These are phyloP conservation scores for Syngnathus rostellatus DNA, from an alignment of 2,797 vertebrate species.

Conservation along the genomic window DNA sequence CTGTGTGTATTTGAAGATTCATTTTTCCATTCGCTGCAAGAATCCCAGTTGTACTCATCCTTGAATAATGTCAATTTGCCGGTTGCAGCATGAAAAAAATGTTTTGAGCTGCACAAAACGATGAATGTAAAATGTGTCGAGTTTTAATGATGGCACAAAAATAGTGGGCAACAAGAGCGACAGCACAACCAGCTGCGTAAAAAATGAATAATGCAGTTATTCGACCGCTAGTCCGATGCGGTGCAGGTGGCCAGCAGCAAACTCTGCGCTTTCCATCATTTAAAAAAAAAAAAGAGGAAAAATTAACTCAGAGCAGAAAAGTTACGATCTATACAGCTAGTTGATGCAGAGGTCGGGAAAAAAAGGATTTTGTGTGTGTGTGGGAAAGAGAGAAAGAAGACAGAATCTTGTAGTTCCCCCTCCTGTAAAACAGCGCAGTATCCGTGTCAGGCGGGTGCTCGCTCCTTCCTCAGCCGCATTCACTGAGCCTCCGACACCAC, in stretches of 20 bases:
- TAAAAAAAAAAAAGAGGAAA: neutral
- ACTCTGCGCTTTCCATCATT: constrained; percentile 29
- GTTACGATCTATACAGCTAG: constrained; percentile 9
- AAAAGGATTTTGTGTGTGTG: too few species aligned
- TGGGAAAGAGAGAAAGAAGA: too few species aligned
- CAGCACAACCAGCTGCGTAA: constrained; percentile 40
- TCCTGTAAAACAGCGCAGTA: constrained; percentile 35
- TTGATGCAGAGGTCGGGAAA: neutral
- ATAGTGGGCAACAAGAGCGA: constrained; percentile 5
- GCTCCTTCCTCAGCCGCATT: constrained; percentile 55
- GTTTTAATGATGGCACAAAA: neutral
- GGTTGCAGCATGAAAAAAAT: neutral
- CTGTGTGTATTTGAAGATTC: neutral
- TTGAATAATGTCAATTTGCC: neutral
- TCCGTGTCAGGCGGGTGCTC: constrained; percentile 39
- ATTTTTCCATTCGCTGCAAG: constrained; percentile 15
- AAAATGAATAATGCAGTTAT: constrained; percentile 55
- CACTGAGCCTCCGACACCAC: constrained; percentile 53
- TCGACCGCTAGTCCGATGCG: constrained; percentile 41
- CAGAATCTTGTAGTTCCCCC: constrained; percentile 17
- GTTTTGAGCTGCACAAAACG: neutral
- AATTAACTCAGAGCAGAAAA: constrained; percentile 3
- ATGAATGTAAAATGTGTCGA: neutral
- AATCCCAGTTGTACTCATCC: constrained; percentile 17
- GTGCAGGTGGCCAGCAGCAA: constrained; percentile 32